phyloP scores from a whole-genome alignment of 2,888 invertebrate genomes.

The Tortrix viridana region DNA sequence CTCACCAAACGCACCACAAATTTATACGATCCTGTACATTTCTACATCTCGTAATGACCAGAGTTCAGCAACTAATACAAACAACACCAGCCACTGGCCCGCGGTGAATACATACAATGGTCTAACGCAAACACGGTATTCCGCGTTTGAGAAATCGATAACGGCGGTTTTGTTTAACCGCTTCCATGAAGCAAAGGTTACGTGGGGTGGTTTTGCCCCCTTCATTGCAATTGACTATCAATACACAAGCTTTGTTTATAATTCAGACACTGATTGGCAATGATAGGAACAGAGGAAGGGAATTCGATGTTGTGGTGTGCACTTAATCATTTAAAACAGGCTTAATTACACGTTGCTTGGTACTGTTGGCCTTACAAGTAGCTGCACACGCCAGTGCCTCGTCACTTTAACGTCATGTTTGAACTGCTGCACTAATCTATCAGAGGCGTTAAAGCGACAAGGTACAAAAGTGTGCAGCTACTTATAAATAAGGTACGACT shows the following conservation, averaged over 20 bases:
- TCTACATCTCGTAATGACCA: slow-evolving; percentile 4
- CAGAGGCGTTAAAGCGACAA: too few relatives aligned
- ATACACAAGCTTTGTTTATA: background rate
- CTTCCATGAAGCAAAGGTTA: slow-evolving; percentile 4
- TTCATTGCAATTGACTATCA: background rate
- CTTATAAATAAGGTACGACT: too few relatives aligned
- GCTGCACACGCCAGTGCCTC: too few relatives aligned
- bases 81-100: slow-evolving; percentile 2
- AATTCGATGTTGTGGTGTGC: too few relatives aligned
- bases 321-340: too few relatives aligned
- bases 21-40: slow-evolving; percentile 3
- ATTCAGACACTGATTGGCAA: background rate
- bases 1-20: slow-evolving; percentile 3
- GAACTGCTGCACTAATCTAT: too few relatives aligned
- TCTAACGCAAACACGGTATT: slow-evolving; percentile 23
- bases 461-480: too few relatives aligned
- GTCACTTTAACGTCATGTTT: too few relatives aligned
- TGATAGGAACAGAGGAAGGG: too few relatives aligned
- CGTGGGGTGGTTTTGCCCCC: background rate
- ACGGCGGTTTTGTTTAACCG: slow-evolving; percentile 5
- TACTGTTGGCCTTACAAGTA: too few relatives aligned
- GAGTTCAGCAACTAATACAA: slow-evolving; percentile 22
- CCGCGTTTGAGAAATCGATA: slow-evolving; percentile 17
- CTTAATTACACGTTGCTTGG: too few relatives aligned
- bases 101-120: slow-evolving; percentile 15